These are phyloP conservation scores for Ctenopoma kingsleyae DNA, from an alignment of 2,797 vertebrate species.

Conservation along the genomic window DNA sequence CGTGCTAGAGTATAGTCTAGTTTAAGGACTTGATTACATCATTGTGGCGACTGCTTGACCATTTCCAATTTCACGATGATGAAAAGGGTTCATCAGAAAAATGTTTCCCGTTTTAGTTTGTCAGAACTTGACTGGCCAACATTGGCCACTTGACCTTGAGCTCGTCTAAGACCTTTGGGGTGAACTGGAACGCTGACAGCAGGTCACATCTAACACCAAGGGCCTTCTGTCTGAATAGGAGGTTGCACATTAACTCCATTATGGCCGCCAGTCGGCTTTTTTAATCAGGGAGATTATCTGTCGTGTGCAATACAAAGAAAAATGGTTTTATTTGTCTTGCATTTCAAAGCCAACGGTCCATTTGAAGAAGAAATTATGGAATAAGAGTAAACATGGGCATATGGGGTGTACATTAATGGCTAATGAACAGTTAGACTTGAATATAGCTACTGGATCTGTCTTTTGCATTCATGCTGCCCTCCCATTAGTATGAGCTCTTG, in stretches of 20 bases:
- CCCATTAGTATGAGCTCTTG: constrained; percentile 39
- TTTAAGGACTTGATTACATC: no score
- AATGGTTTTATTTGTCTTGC: not conserved
- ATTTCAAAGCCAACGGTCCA: not conserved
- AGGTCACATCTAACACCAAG: no score
- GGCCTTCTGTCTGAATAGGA: no score
- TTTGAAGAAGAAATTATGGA: not conserved
- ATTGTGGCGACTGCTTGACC: no score
- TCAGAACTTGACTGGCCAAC: not conserved
- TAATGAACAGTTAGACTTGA: not conserved
- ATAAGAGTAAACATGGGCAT: not conserved
- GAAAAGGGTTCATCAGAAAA: no score
- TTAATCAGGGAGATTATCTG: not conserved
- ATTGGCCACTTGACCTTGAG: not conserved
- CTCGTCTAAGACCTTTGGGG: not conserved
- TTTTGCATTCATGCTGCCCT: constrained; percentile 35
- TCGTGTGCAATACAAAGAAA: not conserved
- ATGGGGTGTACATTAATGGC: constrained; percentile 6
- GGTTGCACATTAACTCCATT: not conserved
- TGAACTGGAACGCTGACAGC: not conserved
- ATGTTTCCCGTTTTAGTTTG: no score
- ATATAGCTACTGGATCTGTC: constrained; percentile 1
- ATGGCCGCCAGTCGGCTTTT: not conserved
- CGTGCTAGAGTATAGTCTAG: no score
- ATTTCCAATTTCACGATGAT: no score